Evolutionary conservation across 2,888 invertebrate genomes (phyloP).

Genomic region (Drosophila merina): DNA sequence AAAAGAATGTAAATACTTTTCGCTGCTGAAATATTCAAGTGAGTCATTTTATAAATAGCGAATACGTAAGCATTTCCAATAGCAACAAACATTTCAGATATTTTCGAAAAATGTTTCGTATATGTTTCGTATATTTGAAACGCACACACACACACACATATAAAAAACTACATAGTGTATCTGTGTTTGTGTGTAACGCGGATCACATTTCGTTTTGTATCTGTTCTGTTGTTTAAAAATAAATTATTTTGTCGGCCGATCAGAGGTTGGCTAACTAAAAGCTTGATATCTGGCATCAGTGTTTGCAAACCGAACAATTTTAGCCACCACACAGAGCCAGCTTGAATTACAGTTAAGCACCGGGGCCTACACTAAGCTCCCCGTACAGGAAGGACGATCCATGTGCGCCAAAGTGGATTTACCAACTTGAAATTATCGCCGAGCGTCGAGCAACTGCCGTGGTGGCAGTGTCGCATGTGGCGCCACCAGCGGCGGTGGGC

Average conservation of each 20-base stretch:
- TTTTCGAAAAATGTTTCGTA: slow-evolving; percentile 48
- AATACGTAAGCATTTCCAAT: slow-evolving; percentile 35
- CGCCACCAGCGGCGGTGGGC: slow-evolving; percentile 58
- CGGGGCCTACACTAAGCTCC: slow-evolving; percentile 35
- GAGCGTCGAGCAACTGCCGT: slow-evolving; percentile 6
- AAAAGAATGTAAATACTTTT: slow-evolving; percentile 46
- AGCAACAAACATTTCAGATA: slow-evolving; percentile 64
- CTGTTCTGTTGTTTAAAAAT: slow-evolving; percentile 62
- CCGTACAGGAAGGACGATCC: slow-evolving; percentile 67
- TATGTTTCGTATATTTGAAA: slow-evolving; percentile 33
- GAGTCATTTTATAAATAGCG: slow-evolving; percentile 66
- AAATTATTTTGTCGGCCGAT: slow-evolving; percentile 42
- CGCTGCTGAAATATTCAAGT: slow-evolving; percentile 38
- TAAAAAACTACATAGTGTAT: background rate
- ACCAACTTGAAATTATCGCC: slow-evolving; percentile 76
- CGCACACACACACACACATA: slow-evolving; percentile 19
- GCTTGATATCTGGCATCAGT: slow-evolving; percentile 5
- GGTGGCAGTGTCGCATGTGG: slow-evolving; percentile 60
- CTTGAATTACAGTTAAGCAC: slow-evolving; percentile 62
- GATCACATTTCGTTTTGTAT: slow-evolving; percentile 66
- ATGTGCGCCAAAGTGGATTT: slow-evolving; percentile 80
- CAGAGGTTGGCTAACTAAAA: slow-evolving; percentile 6
- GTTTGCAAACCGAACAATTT: slow-evolving; percentile 17
- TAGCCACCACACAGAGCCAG: slow-evolving; percentile 28
- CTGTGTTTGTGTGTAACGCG: slow-evolving; percentile 33